Evolutionary conservation across 2,797 vertebrate species (phyloP).

Genomic region (Lophius americanus): DNA sequence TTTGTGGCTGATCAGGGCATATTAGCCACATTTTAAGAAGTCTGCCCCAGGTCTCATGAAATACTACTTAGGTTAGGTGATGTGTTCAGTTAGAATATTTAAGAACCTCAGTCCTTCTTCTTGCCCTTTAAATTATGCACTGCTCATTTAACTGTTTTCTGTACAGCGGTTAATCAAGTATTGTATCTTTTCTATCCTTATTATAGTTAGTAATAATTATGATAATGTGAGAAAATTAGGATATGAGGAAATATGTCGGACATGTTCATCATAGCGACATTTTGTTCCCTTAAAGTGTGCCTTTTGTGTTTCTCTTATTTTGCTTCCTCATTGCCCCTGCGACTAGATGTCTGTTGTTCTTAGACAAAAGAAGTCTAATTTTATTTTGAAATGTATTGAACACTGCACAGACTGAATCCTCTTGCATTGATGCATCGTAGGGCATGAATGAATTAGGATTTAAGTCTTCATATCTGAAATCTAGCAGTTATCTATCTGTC

Average conservation of each 20-base stretch:
- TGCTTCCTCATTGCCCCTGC: too few relatives aligned
- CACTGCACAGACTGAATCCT: not conserved
- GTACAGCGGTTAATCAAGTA: conserved; percentile 8
- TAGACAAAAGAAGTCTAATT: not conserved
- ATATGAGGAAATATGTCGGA: not conserved
- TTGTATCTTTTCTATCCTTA: not conserved
- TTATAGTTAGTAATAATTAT: too few relatives aligned
- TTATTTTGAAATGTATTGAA: not conserved
- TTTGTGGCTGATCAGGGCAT: too few relatives aligned
- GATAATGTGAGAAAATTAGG: not conserved
- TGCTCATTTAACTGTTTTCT: conserved; percentile 3
- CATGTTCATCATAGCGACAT: not conserved
- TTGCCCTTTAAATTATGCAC: not conserved
- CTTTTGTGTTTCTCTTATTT: not conserved
- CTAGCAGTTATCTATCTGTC: not conserved
- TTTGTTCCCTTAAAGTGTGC: not conserved
- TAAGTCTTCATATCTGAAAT: conserved; percentile 13
- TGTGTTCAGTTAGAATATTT: conserved; percentile 1
- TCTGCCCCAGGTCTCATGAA: conserved; percentile 5
- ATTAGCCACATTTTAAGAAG: too few relatives aligned
- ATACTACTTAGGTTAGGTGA: not conserved
- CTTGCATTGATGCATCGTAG: not conserved
- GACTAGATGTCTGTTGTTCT: not conserved
- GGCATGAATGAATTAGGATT: conserved; percentile 3
- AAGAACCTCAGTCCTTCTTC: too few relatives aligned